Conservation (phyloP, 2,888 invertebrate species). For the Drosophila paramelanica region DNA sequence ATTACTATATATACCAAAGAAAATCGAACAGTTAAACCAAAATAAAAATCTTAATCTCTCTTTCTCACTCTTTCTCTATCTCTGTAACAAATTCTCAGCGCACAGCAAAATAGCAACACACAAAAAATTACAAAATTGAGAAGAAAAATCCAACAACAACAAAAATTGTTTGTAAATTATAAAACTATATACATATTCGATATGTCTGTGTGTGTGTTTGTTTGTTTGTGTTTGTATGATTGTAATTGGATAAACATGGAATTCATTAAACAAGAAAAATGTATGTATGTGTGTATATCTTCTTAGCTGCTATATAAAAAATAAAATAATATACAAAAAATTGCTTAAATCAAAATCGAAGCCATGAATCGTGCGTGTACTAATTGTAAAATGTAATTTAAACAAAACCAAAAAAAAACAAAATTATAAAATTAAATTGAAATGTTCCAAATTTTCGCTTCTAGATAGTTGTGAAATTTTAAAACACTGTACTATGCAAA, state of each 20-base stretch:
- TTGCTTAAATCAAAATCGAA: slow-evolving; percentile 36
- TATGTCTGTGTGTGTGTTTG: slow-evolving; percentile 34
- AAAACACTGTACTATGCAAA: slow-evolving; percentile 78
- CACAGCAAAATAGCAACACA: slow-evolving; percentile 17
- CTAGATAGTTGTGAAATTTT: slow-evolving; percentile 80
- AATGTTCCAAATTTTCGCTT: slow-evolving; percentile 73
- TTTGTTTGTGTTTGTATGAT: slow-evolving; percentile 37
- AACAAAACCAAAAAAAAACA: slow-evolving; percentile 16
- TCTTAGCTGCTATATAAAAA: slow-evolving; percentile 27
- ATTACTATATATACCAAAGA: slow-evolving; percentile 42
- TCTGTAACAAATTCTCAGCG: slow-evolving; percentile 26
- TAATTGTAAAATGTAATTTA: slow-evolving; percentile 62
- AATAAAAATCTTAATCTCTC: slow-evolving; percentile 19
- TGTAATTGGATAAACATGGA: slow-evolving; percentile 47
- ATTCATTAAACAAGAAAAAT: slow-evolving; percentile 21
- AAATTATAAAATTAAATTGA: slow-evolving; percentile 11
- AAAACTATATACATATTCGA: slow-evolving; percentile 29
- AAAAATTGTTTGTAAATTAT: slow-evolving; percentile 52
- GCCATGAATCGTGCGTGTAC: slow-evolving; percentile 60
- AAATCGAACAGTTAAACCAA: slow-evolving; percentile 48
- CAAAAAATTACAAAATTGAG: slow-evolving; percentile 3
- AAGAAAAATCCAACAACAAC: slow-evolving; percentile 1
- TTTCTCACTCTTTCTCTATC: slow-evolving; percentile 13
- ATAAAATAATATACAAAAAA: slow-evolving; percentile 18
- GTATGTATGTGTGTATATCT: slow-evolving; percentile 20